phyloP scores from a whole-genome alignment of 2,113 vertebrate species.

The Chloebia gouldiae region DNA sequence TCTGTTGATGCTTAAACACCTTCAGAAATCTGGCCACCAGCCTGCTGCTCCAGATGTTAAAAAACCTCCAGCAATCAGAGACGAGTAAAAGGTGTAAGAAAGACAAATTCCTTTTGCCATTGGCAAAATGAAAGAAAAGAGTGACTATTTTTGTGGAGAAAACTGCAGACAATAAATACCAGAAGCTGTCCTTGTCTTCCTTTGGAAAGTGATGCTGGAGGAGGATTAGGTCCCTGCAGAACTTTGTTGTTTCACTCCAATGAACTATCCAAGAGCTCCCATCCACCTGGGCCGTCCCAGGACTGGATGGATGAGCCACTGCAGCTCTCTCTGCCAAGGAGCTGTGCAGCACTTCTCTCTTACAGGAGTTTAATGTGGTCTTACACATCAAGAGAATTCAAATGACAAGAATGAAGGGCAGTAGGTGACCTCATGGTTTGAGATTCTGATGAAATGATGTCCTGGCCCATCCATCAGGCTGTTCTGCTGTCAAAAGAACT shows the following conservation, averaged over 20 bases:
- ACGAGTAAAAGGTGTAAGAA: not conserved
- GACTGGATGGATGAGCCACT: not conserved
- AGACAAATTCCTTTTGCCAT: not conserved
- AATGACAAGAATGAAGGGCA: conserved; percentile 52
- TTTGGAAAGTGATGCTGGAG: not conserved
- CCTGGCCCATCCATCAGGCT: conserved; percentile 53
- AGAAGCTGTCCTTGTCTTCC: not conserved
- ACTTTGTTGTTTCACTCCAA: not conserved
- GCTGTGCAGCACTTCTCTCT: not conserved
- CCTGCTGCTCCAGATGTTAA: conserved; percentile 38
- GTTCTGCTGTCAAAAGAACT: conserved; percentile 40
- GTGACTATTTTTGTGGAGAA: not conserved
- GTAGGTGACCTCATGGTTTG: conserved; percentile 26
- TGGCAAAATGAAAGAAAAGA: not conserved
- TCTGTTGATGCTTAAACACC: conserved; percentile 32
- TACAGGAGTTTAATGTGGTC: not conserved
- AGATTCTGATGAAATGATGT: conserved; percentile 56
- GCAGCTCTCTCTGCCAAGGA: not conserved
- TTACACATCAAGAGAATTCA: not conserved
- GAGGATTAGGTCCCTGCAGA: not conserved
- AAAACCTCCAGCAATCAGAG: not conserved
- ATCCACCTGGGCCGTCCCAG: not conserved
- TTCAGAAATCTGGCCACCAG: conserved; percentile 45
- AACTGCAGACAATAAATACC: not conserved
- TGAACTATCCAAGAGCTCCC: not conserved